A percentile compares a stretch with the other conserved stretches of the same genome.
Evolutionary conservation across 2,113 vertebrate species (phyloP).

Genomic region (Nesogale talazaci): DNA sequence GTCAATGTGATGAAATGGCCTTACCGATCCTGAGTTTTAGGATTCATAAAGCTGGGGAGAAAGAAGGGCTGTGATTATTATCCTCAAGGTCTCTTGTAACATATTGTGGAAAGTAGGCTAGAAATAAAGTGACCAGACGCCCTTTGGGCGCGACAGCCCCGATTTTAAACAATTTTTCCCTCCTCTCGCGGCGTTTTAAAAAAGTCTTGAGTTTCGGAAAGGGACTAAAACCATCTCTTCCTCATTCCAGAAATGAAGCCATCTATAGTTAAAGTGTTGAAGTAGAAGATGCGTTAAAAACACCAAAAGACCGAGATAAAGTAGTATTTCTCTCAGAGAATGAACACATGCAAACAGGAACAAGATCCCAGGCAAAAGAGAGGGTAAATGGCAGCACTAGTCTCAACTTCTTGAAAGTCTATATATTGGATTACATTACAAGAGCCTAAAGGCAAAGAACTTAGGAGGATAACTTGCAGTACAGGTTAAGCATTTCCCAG

Average conservation of each 20-base stretch:
- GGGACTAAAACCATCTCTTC: neutral
- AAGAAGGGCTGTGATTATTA: neutral
- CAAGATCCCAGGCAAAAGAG: neutral
- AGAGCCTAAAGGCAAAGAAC: neutral
- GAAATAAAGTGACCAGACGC: too few species aligned
- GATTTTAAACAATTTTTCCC: too few species aligned
- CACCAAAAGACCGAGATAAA: neutral
- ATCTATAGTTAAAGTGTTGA: neutral
- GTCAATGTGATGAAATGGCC: neutral
- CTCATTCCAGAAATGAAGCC: neutral
- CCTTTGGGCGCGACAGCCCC: too few species aligned
- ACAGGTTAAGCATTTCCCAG: neutral
- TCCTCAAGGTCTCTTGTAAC: too few species aligned
- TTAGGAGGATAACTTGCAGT: neutral
- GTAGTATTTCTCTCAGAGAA: neutral
- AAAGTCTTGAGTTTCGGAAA: too few species aligned
- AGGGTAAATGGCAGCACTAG: neutral
- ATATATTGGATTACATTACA: neutral
- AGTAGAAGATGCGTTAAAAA: neutral
- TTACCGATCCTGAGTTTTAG: neutral
- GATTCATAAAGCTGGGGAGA: neutral
- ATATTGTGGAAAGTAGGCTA: accelerated
- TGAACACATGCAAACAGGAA: neutral
- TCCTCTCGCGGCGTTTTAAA: too few species aligned
- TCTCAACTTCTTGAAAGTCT: too few species aligned